Conservation (phyloP, 2,797 vertebrate genomes). For the Anas bernieri region DNA sequence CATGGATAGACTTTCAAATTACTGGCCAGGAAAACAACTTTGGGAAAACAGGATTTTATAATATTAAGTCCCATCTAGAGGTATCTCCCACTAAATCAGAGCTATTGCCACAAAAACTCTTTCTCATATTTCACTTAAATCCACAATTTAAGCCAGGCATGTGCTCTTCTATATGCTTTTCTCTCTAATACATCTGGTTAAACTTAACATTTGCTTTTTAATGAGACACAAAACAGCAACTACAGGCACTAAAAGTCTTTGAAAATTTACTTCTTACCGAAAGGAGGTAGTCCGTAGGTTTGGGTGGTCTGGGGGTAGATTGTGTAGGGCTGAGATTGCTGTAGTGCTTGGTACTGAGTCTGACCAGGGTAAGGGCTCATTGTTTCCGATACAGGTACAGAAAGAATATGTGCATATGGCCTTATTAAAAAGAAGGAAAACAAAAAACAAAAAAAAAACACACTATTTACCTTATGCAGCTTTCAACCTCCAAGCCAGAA, state of each 20-base stretch:
- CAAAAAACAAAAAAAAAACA: background rate
- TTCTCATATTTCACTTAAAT: background rate
- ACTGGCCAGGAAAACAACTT: background rate
- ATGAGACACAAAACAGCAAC: background rate
- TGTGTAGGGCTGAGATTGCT: slow-evolving; percentile 91
- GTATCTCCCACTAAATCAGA: background rate
- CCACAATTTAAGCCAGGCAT: background rate
- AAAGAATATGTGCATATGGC: slow-evolving; percentile 84
- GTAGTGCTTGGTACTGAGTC: slow-evolving; percentile 88
- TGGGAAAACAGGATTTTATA: background rate
- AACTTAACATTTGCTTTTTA: background rate
- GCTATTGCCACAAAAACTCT: background rate
- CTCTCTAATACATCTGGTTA: background rate
- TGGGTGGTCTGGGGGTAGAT: slow-evolving; percentile 92
- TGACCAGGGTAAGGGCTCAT: slow-evolving; percentile 88
- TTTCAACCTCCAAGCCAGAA: background rate
- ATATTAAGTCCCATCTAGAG: background rate
- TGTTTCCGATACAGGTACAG: slow-evolving; percentile 84
- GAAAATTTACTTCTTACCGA: slow-evolving; percentile 84
- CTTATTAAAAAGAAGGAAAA: slow-evolving; percentile 57
- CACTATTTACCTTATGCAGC: background rate
- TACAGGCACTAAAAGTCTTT: background rate
- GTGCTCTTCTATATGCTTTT: background rate
- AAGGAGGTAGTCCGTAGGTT: slow-evolving; percentile 96
- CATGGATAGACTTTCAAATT: background rate